phyloP scores from a whole-genome alignment of 2,888 invertebrate species.

The Peribatodes rhomboidaria region DNA sequence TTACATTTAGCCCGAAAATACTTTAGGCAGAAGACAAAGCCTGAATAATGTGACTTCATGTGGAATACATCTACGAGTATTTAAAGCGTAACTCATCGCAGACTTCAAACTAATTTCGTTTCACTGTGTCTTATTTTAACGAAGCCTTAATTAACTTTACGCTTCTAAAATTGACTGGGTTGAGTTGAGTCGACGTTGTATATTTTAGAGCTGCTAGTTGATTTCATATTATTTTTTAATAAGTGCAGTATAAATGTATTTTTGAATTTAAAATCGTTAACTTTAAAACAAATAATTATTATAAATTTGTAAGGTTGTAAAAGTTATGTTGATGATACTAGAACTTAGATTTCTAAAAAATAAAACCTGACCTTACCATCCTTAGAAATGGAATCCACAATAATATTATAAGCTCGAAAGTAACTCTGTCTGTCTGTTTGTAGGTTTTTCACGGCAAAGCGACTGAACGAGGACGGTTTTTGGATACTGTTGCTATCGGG shows the following conservation, averaged over 20 bases:
- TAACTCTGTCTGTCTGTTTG: too few species aligned
- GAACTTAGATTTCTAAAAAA: too few species aligned
- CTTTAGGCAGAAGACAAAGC: constrained; percentile 21
- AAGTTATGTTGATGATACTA: too few species aligned
- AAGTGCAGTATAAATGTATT: not conserved
- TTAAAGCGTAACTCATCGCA: constrained; percentile 19
- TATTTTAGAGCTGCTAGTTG: not conserved
- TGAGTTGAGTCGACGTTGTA: not conserved
- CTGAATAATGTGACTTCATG: constrained; percentile 25
- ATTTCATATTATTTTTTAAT: not conserved
- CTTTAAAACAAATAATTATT: too few species aligned
- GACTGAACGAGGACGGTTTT: too few species aligned
- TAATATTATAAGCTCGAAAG: too few species aligned
- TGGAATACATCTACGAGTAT: constrained; percentile 16
- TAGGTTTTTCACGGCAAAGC: too few species aligned
- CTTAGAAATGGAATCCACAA: too few species aligned
- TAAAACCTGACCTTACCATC: too few species aligned
- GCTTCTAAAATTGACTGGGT: constrained; percentile 3
- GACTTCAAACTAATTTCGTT: constrained; percentile 23
- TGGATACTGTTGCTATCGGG: too few species aligned
- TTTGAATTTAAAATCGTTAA: too few species aligned
- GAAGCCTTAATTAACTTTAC: constrained; percentile 16
- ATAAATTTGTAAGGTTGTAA: too few species aligned
- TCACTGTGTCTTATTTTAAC: constrained; percentile 17
- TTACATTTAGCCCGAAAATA: constrained; percentile 13